phyloP scores from a whole-genome alignment of 2,888 invertebrate species.

The Drosophila rellima region DNA sequence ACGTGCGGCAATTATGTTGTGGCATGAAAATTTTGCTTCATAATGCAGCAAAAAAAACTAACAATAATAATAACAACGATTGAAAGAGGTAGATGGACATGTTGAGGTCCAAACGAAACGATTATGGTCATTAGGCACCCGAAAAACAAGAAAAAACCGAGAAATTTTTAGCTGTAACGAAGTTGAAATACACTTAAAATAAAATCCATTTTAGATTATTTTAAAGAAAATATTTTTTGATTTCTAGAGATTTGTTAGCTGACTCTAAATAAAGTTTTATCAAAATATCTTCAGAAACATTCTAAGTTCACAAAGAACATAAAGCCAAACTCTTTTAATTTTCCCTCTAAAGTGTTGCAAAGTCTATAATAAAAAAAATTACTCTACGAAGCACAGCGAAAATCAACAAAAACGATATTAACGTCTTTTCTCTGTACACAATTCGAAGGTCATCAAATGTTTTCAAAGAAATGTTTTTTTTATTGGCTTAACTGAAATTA shows the following conservation, averaged over 20 bases:
- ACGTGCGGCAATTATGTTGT: slow-evolving; percentile 70
- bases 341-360: not conserved
- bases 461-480: slow-evolving; percentile 19
- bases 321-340: not conserved
- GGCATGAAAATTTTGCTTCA: slow-evolving; percentile 63
- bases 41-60: slow-evolving; percentile 51
- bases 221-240: too few relatives aligned
- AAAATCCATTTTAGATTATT: too few relatives aligned
- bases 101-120: slow-evolving; percentile 44
- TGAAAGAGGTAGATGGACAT: slow-evolving; percentile 47
- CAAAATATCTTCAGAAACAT: not conserved
- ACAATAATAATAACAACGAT: slow-evolving; percentile 44
- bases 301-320: not conserved
- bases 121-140: slow-evolving; percentile 54
- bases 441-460: slow-evolving; percentile 25
- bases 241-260: too few relatives aligned
- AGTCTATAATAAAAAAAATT: not conserved
- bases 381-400: not conserved
- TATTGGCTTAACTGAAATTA: slow-evolving; percentile 1
- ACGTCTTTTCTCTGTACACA: slow-evolving; percentile 15
- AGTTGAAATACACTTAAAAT: not conserved
- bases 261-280: not conserved
- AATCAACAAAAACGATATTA: slow-evolving; percentile 10
- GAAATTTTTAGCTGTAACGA: not conserved
- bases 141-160: slow-evolving; percentile 26